Evolutionary conservation across 2,113 vertebrate genomes (phyloP).

Genomic region (Xiphophorus hellerii): DNA sequence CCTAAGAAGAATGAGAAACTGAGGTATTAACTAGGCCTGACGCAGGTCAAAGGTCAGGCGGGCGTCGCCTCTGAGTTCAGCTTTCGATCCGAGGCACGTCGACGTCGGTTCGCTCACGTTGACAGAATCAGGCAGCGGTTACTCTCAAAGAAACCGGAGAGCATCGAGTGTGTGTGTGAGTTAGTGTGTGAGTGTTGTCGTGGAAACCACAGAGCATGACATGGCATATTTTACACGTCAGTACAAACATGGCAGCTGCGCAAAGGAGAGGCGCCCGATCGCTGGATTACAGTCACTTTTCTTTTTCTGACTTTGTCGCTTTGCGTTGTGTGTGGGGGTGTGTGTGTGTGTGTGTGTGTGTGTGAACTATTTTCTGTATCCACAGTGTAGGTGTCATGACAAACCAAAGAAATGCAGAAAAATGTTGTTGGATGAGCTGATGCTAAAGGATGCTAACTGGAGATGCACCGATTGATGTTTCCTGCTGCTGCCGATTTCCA

Average conservation of each 20-base stretch:
- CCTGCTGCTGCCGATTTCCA: neutral
- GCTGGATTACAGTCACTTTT: constrained; percentile 16
- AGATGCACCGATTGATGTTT: neutral
- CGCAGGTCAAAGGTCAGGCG: constrained; percentile 69
- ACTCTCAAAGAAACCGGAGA: constrained; percentile 53
- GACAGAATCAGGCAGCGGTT: constrained; percentile 58
- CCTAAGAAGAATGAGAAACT: constrained; percentile 77
- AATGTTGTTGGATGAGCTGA: constrained; percentile 14
- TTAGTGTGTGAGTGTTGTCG: constrained; percentile 40
- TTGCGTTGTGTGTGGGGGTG: constrained; percentile 21
- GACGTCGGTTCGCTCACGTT: constrained; percentile 33
- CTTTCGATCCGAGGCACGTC: constrained; percentile 50
- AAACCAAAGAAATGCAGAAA: constrained; percentile 34
- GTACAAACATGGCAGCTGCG: constrained; percentile 22
- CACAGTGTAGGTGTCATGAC: constrained; percentile 69
- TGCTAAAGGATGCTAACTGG: neutral
- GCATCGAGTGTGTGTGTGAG: constrained; percentile 20
- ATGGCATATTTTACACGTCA: constrained; percentile 69
- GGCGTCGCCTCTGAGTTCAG: constrained; percentile 63
- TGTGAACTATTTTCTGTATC: constrained; percentile 41
- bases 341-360: constrained; percentile 28
- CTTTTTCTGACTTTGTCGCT: constrained; percentile 12
- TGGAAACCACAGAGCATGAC: constrained; percentile 55
- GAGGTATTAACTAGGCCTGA: constrained; percentile 75
- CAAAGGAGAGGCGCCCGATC: constrained; percentile 21